These are phyloP conservation scores for Graptemys geographica DNA, from an alignment of 2,797 vertebrate species.

Conservation along the genomic window DNA sequence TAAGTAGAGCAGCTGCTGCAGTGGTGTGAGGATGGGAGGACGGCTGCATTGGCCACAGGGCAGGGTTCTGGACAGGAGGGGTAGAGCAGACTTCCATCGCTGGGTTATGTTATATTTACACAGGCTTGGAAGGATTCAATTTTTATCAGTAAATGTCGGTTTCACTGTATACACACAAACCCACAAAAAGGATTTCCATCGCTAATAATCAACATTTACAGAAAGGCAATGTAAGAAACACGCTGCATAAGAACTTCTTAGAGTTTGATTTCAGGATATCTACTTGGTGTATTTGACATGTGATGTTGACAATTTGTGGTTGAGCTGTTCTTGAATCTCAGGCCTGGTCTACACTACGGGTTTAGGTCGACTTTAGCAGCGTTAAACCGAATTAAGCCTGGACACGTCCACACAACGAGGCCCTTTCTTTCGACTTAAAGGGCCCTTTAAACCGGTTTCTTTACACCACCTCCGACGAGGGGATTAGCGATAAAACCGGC, in stretches of 20 bases:
- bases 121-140: neutral
- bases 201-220: neutral
- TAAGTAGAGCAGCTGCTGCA: rapidly evolving
- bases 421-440: too few relatives aligned
- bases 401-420: too few relatives aligned
- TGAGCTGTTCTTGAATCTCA: neutral
- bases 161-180: neutral
- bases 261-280: neutral
- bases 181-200: neutral
- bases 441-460: too few relatives aligned
- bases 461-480: too few relatives aligned
- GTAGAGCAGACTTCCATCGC: neutral
- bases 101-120: neutral
- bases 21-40: neutral
- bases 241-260: neutral
- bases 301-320: neutral
- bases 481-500: too few relatives aligned
- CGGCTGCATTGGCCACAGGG: rapidly evolving
- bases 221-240: neutral
- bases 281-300: neutral
- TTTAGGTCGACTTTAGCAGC: too few relatives aligned
- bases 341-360: too few relatives aligned
- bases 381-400: too few relatives aligned
- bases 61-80: rapidly evolving
- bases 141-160: neutral